Conservation (phyloP, 2,888 invertebrate genomes). For the Brenthis daphne region DNA sequence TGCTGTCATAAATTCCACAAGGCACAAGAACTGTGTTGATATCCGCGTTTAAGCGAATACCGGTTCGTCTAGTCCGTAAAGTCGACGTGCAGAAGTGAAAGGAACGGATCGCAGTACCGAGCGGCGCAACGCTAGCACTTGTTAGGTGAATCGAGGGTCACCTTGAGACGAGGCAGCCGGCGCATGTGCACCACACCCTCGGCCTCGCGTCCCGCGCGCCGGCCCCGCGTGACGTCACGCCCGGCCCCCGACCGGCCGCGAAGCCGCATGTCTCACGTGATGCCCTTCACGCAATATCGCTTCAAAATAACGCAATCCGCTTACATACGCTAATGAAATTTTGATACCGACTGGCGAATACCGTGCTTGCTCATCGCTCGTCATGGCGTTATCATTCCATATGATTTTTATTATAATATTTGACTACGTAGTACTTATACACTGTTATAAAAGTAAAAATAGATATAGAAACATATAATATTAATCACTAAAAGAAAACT, state of each 20-base stretch:
- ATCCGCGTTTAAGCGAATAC: conserved; percentile 70
- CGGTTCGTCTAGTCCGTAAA: conserved; percentile 53
- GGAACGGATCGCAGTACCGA: conserved; percentile 59
- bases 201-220: conserved; percentile 50
- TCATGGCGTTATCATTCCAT: background rate
- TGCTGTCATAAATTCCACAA: conserved; percentile 73
- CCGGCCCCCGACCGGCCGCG: conserved; percentile 44
- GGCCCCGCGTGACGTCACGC: conserved; percentile 61
- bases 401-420: background rate
- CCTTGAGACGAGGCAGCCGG: conserved; percentile 70
- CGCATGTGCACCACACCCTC: conserved; percentile 82
- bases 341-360: conserved; percentile 17
- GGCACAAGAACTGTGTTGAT: conserved; percentile 57
- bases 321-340: conserved; percentile 49
- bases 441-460: background rate
- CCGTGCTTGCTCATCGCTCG: background rate
- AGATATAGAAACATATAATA: background rate
- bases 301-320: conserved; percentile 52
- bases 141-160: conserved; percentile 70
- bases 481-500: too few species aligned
- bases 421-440: background rate
- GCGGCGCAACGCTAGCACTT: conserved; percentile 56
- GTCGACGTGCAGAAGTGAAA: conserved; percentile 56
- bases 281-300: conserved; percentile 61
- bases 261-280: conserved; percentile 58